A percentile compares a stretch with the other conserved stretches of the same genome.
These are phyloP conservation scores for Misgurnus anguillicaudatus DNA, from an alignment of 2,113 vertebrate species.

Conservation along the genomic window DNA sequence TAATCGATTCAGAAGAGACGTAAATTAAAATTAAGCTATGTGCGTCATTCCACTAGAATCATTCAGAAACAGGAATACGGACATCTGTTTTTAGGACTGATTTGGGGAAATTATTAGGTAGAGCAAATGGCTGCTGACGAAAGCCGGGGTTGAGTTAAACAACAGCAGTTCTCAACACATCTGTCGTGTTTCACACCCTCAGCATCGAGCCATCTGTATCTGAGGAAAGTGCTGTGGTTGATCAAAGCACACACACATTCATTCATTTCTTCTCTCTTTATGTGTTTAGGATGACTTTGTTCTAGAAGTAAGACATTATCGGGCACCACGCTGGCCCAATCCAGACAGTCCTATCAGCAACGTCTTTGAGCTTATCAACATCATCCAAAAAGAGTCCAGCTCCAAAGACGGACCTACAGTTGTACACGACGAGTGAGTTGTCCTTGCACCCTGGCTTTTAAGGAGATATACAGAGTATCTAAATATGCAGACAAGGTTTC, in stretches of 20 bases:
- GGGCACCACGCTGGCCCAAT: slow-evolving; percentile 90
- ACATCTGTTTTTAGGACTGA: slow-evolving; percentile 28
- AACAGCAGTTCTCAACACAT: slow-evolving; percentile 57
- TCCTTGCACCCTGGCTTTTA: background rate
- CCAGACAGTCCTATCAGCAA: slow-evolving; percentile 92
- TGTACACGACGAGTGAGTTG: slow-evolving; percentile 91
- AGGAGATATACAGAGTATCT: background rate
- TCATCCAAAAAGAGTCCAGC: slow-evolving; percentile 81
- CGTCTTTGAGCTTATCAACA: slow-evolving; percentile 88
- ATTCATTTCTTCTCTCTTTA: background rate
- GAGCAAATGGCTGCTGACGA: slow-evolving; percentile 54
- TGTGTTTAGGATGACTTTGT: slow-evolving; percentile 89
- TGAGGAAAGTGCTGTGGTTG: slow-evolving; percentile 13
- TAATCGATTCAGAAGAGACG: background rate
- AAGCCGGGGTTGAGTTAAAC: slow-evolving; percentile 47
- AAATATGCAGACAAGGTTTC: too few species aligned
- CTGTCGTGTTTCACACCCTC: slow-evolving; percentile 52
- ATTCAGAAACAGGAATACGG: background rate
- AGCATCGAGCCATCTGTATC: slow-evolving; percentile 54
- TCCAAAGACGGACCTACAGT: slow-evolving; percentile 84
- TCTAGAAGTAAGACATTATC: slow-evolving; percentile 91
- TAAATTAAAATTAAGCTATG: background rate
- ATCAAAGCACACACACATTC: slow-evolving; percentile 22
- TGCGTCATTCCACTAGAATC: slow-evolving; percentile 4
- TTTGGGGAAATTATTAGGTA: slow-evolving; percentile 29